A percentile compares a stretch with the other conserved stretches of the same genome.
phyloP scores from a whole-genome alignment of 1,140 invertebrate genomes.

The Anthonomus grandis region DNA sequence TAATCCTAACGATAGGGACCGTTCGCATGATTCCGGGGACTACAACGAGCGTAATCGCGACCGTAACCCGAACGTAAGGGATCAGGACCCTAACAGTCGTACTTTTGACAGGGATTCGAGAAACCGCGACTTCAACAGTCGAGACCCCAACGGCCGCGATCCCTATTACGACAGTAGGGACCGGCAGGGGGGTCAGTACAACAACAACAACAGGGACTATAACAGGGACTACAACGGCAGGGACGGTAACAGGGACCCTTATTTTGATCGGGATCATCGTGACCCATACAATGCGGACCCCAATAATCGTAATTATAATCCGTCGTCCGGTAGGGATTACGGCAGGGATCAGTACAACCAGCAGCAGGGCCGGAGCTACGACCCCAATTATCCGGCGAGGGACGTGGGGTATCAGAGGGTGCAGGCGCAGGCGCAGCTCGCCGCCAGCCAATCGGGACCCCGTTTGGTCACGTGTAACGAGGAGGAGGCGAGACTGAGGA shows the following conservation, averaged over 20 bases:
- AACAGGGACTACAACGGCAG: conserved; percentile 23
- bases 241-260: conserved; percentile 20
- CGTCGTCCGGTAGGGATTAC: conserved; percentile 27
- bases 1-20: conserved; percentile 12
- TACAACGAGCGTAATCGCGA: too few relatives aligned
- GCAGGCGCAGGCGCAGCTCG: conserved; percentile 2
- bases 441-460: conserved; percentile 16
- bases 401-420: conserved; percentile 14
- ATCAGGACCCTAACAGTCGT: conserved; percentile 19
- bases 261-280: conserved; percentile 15
- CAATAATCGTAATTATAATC: conserved; percentile 25
- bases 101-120: conserved; percentile 17
- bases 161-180: conserved; percentile 12
- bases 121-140: conserved; percentile 10
- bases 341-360: conserved; percentile 13
- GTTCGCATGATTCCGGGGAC: too few relatives aligned
- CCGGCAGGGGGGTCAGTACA: conserved; percentile 8
- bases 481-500: conserved; percentile 26
- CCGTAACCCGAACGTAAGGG: conserved; percentile 11
- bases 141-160: conserved; percentile 12
- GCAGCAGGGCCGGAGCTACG: conserved; percentile 22
- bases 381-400: conserved; percentile 20
- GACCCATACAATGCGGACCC: conserved; percentile 19
- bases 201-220: conserved; percentile 23
- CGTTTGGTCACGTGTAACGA: conserved; percentile 26